Conservation (phyloP, 2,888 invertebrate species). For the Caenorhabditis parvicauda region DNA sequence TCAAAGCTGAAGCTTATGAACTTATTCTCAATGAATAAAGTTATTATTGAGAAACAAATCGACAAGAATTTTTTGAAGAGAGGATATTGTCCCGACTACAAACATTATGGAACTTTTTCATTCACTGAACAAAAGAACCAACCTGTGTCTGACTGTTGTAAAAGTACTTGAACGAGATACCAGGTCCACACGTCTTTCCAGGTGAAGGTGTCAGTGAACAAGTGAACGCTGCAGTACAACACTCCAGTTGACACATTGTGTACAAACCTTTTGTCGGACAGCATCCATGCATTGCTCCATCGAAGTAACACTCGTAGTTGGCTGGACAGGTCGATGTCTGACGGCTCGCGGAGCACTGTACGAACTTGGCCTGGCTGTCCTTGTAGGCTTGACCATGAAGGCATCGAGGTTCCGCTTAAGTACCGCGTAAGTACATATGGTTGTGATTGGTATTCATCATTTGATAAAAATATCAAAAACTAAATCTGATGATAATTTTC, state of each 20-base stretch:
- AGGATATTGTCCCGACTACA: no score
- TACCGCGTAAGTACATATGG: no score
- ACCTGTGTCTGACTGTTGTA: conserved; percentile 43
- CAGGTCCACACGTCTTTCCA: conserved; percentile 50
- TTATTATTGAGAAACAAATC: no score
- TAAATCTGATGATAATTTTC: no score
- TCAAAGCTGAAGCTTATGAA: no score
- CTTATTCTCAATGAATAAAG: no score
- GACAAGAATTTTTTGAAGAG: no score
- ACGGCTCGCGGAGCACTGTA: conserved; percentile 35
- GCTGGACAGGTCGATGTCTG: conserved; percentile 43
- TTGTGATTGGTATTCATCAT: no score
- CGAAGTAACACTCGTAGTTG: conserved; percentile 49
- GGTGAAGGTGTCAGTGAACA: conserved; percentile 42
- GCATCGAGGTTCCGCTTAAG: conserved; percentile 46
- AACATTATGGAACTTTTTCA: no score
- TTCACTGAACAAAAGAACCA: no score
- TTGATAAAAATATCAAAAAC: no score
- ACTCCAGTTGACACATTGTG: neutral
- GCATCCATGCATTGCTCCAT: conserved; percentile 46
- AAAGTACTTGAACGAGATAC: conserved; percentile 47
- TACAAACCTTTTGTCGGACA: conserved; percentile 42
- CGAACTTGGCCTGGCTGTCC: conserved; percentile 43
- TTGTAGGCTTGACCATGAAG: conserved; percentile 50
- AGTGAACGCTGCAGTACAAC: conserved; percentile 32